phyloP scores from a whole-genome alignment of 2,113 vertebrate species.

The Paralichthys olivaceus region DNA sequence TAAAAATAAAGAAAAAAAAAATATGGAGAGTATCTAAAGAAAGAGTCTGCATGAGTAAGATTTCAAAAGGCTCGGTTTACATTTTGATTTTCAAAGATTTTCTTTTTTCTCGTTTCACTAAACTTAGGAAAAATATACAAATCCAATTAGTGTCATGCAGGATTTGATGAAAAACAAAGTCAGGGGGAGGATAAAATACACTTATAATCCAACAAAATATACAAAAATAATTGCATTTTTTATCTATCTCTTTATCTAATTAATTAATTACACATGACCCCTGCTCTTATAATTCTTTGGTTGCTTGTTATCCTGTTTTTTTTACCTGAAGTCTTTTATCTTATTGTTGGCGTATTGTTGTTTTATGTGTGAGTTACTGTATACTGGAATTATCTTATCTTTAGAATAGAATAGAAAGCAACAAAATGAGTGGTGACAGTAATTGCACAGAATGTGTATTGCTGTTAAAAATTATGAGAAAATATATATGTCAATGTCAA shows the following conservation, averaged over 20 bases:
- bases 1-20: slow-evolving; percentile 44
- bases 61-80: slow-evolving; percentile 63
- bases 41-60: slow-evolving; percentile 37
- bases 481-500: too few species aligned
- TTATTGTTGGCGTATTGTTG: too few species aligned
- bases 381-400: too few species aligned
- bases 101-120: slow-evolving; percentile 8
- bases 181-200: neutral
- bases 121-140: slow-evolving; percentile 33
- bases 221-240: neutral
- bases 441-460: too few species aligned
- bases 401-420: too few species aligned
- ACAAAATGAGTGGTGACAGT: too few species aligned
- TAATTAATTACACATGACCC: too few species aligned
- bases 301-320: too few species aligned
- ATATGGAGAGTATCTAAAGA: slow-evolving; percentile 20
- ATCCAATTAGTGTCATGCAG: slow-evolving; percentile 12
- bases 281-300: too few species aligned
- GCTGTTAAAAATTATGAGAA: too few species aligned
- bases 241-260: neutral
- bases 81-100: slow-evolving; percentile 37
- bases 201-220: neutral
- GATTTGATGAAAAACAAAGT: slow-evolving; percentile 20
- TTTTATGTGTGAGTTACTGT: too few species aligned
- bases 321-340: too few species aligned